Evolutionary conservation across 2,113 vertebrate genomes (phyloP), one percentile per base, ranked within the genome.

Genomic region (Sprattus sprattus): DNA sequence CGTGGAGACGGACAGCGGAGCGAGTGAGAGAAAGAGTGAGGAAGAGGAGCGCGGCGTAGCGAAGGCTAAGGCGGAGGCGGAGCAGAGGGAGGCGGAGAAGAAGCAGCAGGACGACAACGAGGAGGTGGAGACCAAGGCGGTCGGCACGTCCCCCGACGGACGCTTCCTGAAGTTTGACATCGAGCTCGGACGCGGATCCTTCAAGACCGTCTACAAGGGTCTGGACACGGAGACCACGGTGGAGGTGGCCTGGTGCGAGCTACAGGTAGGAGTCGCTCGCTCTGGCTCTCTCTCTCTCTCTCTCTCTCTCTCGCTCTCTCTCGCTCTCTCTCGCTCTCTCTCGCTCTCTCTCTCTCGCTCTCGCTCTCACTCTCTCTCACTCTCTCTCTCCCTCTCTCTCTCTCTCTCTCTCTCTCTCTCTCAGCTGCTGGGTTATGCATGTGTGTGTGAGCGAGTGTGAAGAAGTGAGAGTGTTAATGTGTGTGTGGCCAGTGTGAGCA

Each of bases 131-230:
- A 99, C 97, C 8, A 99, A 99, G 94, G 98, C 98, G 0, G 98
- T 99, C 84, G 98, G 97, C n/a, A 95, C 98, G 57, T 99, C 98
- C 4, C 97, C 96, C 0, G 98, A 99, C 3, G 98, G 98, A 25
- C 97, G 98, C 88, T 99, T 99, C 90, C 95, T 99, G 7, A 99
- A 99, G 92, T 99, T 99, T 71, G 98, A 99, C 94, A 99, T 99
- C 3, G 98, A 99, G 93, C 97, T 99, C 4, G 98, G 98, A 90
- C 94, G 98, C 87, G 98, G 98, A 28, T 99, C 98, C 75, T 99
- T 99, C 91, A 99, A 99, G 95, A 99, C 98, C 0, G 98, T 99
- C 25, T 99, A 99, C 93, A 99, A 99, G 90, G 98, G 98, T 7
- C 94, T 99, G 92, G 98, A 99, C 91, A 99, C 98, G 0, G 98